Conservation (phyloP, 2,888 invertebrate species). For the Polyommatus icarus region DNA sequence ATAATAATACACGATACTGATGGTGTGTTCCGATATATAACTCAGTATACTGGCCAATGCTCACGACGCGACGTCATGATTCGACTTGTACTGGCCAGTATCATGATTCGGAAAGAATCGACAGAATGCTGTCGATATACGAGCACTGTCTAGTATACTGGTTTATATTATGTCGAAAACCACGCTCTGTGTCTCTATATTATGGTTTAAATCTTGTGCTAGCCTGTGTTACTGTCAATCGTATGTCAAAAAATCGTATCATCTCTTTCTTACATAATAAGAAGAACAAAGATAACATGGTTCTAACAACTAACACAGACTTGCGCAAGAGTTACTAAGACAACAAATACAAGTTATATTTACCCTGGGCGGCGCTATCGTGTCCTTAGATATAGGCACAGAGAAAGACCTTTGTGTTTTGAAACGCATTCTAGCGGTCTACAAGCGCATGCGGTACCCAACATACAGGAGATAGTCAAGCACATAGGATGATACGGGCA, state of each 20-base stretch:
- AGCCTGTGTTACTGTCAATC: background rate
- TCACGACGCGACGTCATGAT: no score
- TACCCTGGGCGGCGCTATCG: conserved; percentile 77
- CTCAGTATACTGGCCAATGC: background rate
- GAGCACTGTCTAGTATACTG: background rate
- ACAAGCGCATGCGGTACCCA: conserved; percentile 44
- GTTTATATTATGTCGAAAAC: background rate
- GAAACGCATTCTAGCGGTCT: conserved; percentile 88
- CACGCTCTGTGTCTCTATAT: background rate
- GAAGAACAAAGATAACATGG: background rate
- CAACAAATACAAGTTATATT: conserved; percentile 34
- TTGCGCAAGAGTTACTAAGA: background rate
- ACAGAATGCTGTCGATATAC: no score
- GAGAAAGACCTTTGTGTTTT: conserved; percentile 96
- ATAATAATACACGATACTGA: background rate
- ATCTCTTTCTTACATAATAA: background rate
- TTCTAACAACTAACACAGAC: background rate
- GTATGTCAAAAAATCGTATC: background rate
- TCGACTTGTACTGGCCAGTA: no score
- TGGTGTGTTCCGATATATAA: background rate
- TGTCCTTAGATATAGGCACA: conserved; percentile 93
- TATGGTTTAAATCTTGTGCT: background rate
- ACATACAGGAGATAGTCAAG: conserved; percentile 33
- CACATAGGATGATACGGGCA: conserved; percentile 37
- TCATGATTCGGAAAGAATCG: no score